A percentile compares a stretch with the other conserved stretches of the same genome.
phyloP scores from a whole-genome alignment of 2,113 vertebrate genomes.

The Sapajus apella region DNA sequence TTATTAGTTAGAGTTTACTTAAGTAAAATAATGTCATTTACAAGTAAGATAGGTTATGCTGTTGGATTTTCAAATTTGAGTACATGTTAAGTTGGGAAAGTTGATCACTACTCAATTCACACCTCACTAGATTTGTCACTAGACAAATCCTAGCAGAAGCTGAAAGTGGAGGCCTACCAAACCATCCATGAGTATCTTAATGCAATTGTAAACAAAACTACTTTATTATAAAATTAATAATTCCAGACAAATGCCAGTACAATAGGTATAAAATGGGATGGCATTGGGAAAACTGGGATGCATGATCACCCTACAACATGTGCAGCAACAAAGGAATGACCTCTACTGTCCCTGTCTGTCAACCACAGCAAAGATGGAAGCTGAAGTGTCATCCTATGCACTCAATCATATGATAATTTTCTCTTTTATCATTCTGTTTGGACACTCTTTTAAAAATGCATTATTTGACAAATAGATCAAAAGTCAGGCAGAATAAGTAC shows the following conservation, averaged over 20 bases:
- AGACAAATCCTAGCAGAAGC: neutral
- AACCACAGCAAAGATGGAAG: neutral
- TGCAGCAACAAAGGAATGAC: neutral
- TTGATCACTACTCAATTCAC: neutral
- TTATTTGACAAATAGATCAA: neutral
- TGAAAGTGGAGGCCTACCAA: neutral
- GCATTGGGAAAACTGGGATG: neutral
- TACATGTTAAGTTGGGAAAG: neutral
- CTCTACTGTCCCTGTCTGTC: neutral
- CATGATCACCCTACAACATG: too few species aligned
- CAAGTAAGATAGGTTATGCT: neutral
- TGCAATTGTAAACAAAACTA: neutral
- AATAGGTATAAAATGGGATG: neutral
- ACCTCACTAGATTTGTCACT: neutral
- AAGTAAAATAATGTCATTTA: neutral
- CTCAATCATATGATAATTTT: neutral
- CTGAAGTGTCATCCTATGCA: neutral
- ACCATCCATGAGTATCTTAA: neutral
- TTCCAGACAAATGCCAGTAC: neutral
- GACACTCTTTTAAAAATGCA: neutral
- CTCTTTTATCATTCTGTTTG: neutral
- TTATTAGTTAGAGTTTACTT: neutral
- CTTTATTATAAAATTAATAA: neutral
- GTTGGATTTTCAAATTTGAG: neutral
- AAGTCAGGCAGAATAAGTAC: neutral